These are phyloP conservation scores for Channa striata DNA, from an alignment of 2,797 vertebrate species.

Conservation along the genomic window DNA sequence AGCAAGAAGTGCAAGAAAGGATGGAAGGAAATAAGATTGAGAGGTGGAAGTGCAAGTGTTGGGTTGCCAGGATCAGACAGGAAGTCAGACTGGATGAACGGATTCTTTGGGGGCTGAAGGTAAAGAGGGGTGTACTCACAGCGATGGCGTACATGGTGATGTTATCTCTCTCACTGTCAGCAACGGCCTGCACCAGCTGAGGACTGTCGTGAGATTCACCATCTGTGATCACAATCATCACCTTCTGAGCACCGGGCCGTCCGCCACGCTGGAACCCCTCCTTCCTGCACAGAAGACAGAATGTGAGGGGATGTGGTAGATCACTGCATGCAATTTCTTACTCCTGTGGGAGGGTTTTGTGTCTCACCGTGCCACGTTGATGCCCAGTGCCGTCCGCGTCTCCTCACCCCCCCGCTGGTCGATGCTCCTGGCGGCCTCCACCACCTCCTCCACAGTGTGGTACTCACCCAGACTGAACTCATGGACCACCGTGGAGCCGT, in stretches of 20 bases:
- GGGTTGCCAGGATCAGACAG: slow-evolving; percentile 1
- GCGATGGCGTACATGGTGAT: slow-evolving; percentile 96
- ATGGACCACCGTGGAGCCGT: slow-evolving; percentile 91
- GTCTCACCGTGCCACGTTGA: slow-evolving; percentile 84
- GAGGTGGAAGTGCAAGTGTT: no score
- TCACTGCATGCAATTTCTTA: fast-evolving
- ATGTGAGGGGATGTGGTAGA: background rate
- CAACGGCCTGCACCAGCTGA: slow-evolving; percentile 89
- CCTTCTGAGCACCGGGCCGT: slow-evolving; percentile 94
- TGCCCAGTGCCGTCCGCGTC: slow-evolving; percentile 93
- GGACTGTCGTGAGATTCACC: slow-evolving; percentile 97
- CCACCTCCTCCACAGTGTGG: slow-evolving; percentile 90
- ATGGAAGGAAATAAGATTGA: background rate
- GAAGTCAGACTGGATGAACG: background rate
- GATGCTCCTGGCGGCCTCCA: slow-evolving; percentile 90
- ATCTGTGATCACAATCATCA: slow-evolving; percentile 98
- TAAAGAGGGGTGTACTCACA: slow-evolving; percentile 81
- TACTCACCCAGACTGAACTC: slow-evolving; percentile 93
- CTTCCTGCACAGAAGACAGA: slow-evolving; percentile 75
- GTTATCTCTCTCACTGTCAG: slow-evolving; percentile 91
- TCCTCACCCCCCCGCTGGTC: slow-evolving; percentile 93
- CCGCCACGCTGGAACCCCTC: slow-evolving; percentile 93
- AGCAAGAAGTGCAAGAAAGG: background rate
- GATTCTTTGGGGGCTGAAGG: background rate
- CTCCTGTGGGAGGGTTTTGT: fast-evolving